Evolutionary conservation across 1,140 invertebrate genomes (phyloP).

Genomic region (Meloidogyne chitwoodi): DNA sequence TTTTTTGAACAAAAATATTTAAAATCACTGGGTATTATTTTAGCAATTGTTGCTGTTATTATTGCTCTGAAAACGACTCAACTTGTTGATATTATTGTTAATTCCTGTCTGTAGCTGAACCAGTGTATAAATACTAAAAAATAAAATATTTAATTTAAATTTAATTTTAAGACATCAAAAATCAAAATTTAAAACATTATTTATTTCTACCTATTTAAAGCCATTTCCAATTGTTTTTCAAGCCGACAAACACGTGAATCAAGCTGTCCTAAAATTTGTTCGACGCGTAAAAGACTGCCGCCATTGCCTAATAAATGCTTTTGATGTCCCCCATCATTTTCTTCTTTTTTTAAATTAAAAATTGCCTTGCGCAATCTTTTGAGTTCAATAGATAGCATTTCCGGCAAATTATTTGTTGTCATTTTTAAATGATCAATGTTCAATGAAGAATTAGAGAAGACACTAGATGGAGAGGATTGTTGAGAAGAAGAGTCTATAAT

Average conservation of each 20-base stretch:
- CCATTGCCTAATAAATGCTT: background rate
- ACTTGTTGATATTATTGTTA: conserved; percentile 39
- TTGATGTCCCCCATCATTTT: background rate
- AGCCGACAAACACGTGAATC: conserved; percentile 48
- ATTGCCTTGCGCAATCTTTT: background rate
- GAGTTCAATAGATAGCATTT: conserved; percentile 7
- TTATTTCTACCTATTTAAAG: conserved; percentile 56
- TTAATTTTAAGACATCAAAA: background rate
- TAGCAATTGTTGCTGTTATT: background rate
- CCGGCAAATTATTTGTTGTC: background rate
- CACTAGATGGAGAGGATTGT: background rate
- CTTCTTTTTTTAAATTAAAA: background rate
- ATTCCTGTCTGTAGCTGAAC: conserved; percentile 57
- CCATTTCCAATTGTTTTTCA: conserved; percentile 59
- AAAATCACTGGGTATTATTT: background rate
- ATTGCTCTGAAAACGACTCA: background rate
- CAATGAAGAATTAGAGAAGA: background rate
- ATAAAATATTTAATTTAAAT: background rate
- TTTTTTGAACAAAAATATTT: background rate
- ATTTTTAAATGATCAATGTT: no score
- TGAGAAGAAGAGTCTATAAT: background rate
- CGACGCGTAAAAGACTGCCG: background rate
- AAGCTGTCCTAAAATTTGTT: conserved; percentile 41
- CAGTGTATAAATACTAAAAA: conserved; percentile 48
- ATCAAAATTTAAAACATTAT: background rate